Conservation (phyloP, 2,113 vertebrate species). For the Ciconia stormi region DNA sequence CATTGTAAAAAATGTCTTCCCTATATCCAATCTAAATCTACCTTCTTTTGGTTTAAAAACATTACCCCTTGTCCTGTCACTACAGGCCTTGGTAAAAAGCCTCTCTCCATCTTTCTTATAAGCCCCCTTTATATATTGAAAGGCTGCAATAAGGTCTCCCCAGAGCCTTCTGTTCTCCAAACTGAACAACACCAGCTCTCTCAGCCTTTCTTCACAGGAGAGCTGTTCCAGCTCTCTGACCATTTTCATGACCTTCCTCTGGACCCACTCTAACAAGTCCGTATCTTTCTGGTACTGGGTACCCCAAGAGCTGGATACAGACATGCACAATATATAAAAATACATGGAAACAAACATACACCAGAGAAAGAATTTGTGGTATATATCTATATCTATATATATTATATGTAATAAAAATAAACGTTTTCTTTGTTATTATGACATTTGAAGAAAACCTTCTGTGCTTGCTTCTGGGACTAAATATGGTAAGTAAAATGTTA, state of each 20-base stretch:
- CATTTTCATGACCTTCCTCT: neutral
- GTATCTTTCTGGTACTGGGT: neutral
- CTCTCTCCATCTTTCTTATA: neutral
- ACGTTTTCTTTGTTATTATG: neutral
- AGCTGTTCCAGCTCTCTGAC: neutral
- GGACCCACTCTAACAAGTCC: neutral
- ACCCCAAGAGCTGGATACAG: neutral
- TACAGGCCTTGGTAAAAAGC: neutral
- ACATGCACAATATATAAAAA: neutral
- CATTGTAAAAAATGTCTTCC: fast-evolving
- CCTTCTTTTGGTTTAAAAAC: neutral
- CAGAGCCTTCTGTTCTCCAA: neutral
- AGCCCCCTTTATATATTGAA: neutral
- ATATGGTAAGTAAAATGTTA: neutral
- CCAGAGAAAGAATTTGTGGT: neutral
- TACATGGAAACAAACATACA: neutral
- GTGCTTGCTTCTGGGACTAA: neutral
- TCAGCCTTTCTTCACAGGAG: neutral
- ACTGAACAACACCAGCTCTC: neutral
- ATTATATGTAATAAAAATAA: neutral
- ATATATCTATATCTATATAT: neutral
- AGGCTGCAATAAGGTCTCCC: neutral
- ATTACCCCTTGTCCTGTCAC: neutral
- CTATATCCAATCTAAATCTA: neutral
- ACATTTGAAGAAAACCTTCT: neutral